These are phyloP conservation scores for Centropyge bicolor DNA, from an alignment of 2,797 vertebrate genomes.

Conservation along the genomic window DNA sequence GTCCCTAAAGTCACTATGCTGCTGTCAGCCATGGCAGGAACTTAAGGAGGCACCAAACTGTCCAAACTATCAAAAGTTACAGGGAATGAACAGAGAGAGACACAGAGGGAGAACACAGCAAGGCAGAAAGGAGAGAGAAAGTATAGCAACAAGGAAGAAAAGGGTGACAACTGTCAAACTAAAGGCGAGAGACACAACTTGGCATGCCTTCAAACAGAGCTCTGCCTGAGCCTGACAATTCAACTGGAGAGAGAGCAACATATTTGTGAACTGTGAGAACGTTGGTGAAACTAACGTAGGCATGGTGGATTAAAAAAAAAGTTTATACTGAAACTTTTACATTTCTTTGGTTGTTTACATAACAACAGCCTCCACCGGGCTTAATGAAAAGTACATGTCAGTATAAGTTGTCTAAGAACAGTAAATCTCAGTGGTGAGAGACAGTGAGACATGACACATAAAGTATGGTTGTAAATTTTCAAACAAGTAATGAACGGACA, in stretches of 20 bases:
- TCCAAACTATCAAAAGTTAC: conserved; percentile 71
- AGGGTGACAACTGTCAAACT: conserved; percentile 62
- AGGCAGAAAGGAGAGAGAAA: conserved; percentile 34
- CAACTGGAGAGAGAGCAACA: conserved; percentile 18
- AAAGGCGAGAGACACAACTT: conserved; percentile 31
- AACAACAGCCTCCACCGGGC: neutral
- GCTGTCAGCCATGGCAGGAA: conserved; percentile 90
- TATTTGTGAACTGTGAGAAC: conserved; percentile 22
- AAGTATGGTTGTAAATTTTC: neutral
- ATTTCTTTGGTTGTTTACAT: neutral
- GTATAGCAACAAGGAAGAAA: conserved; percentile 10
- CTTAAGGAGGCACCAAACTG: conserved; percentile 70
- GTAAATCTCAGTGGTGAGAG: neutral
- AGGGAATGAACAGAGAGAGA: conserved; percentile 38
- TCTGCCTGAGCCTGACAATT: conserved; percentile 16
- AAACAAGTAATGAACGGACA: neutral
- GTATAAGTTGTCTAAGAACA: neutral
- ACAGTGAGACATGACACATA: neutral
- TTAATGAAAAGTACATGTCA: neutral
- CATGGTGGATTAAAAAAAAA: neutral
- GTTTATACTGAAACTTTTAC: neutral
- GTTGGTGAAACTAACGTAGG: neutral
- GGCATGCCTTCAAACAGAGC: conserved; percentile 41
- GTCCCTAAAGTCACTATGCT: conserved; percentile 86
- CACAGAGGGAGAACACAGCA: conserved; percentile 36